phyloP scores from a whole-genome alignment of 2,888 invertebrate genomes.

The Cacoxenus indagator region DNA sequence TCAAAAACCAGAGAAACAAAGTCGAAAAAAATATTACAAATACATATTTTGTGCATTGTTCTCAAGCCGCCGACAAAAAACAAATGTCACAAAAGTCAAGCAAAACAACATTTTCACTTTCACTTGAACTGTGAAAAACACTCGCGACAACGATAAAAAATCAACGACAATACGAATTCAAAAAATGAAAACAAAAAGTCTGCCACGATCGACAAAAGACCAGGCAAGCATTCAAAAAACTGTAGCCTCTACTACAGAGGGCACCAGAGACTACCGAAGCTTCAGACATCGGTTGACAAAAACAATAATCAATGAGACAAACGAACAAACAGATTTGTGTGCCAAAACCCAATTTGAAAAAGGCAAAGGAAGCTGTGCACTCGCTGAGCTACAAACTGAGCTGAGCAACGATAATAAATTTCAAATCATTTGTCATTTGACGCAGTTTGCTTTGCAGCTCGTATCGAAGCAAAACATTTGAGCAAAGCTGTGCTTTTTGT shows the following conservation, averaged over 20 bases:
- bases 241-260: too few species aligned
- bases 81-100: slow-evolving; percentile 26
- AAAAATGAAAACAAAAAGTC: background rate
- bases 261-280: background rate
- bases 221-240: background rate
- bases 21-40: background rate
- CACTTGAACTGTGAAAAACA: slow-evolving; percentile 15
- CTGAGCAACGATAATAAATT: slow-evolving; percentile 38
- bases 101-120: slow-evolving; percentile 25
- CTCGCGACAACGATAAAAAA: background rate
- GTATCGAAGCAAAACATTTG: slow-evolving; percentile 15
- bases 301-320: background rate
- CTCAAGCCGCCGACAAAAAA: background rate
- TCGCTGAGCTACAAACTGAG: background rate
- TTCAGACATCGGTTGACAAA: background rate
- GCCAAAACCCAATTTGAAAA: background rate
- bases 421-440: slow-evolving; percentile 63
- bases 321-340: background rate
- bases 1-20: background rate
- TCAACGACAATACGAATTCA: background rate
- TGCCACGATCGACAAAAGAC: background rate
- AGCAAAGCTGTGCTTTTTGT: background rate
- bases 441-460: slow-evolving; percentile 49
- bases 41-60: background rate
- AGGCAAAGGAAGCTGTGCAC: background rate